Conservation (phyloP, 2,888 invertebrate genomes). For the Eristalinus sepulchralis region DNA sequence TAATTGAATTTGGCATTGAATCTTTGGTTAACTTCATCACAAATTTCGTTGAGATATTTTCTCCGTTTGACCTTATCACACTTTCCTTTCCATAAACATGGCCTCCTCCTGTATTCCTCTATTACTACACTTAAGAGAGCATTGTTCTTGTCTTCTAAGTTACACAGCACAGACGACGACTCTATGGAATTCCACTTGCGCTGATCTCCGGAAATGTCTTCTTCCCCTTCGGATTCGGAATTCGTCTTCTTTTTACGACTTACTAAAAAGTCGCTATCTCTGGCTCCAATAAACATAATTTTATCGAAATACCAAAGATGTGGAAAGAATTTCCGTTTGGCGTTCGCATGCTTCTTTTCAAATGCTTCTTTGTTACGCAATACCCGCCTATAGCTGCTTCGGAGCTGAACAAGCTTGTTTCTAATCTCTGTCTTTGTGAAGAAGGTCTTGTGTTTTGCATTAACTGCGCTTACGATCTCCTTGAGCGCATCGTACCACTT, state of each 20-base stretch:
- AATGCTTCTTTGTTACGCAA: constrained; percentile 3
- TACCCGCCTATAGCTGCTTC: constrained; percentile 4
- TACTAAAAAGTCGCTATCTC: constrained; percentile 38
- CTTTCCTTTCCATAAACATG: constrained; percentile 41
- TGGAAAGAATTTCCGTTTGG: constrained; percentile 11
- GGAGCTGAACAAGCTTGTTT: not conserved
- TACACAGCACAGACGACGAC: no score
- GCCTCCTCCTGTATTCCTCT: constrained; percentile 45
- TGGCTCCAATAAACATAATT: constrained; percentile 33
- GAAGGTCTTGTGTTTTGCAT: not conserved
- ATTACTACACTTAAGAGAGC: constrained; percentile 40
- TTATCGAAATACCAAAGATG: constrained; percentile 43
- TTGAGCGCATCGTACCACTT: not conserved
- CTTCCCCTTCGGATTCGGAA: not conserved
- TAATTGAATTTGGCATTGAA: constrained; percentile 27
- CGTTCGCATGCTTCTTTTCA: constrained; percentile 9
- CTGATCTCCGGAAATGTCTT: not conserved
- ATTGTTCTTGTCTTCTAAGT: not conserved
- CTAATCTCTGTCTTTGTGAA: not conserved
- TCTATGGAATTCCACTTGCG: not conserved
- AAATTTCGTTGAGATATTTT: constrained; percentile 26
- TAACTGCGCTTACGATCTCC: not conserved
- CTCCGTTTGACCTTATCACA: constrained; percentile 27
- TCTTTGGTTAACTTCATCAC: constrained; percentile 23
- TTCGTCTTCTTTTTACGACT: constrained; percentile 23